Conservation (phyloP, 2,797 vertebrate genomes). For the Erpetoichthys calabaricus region DNA sequence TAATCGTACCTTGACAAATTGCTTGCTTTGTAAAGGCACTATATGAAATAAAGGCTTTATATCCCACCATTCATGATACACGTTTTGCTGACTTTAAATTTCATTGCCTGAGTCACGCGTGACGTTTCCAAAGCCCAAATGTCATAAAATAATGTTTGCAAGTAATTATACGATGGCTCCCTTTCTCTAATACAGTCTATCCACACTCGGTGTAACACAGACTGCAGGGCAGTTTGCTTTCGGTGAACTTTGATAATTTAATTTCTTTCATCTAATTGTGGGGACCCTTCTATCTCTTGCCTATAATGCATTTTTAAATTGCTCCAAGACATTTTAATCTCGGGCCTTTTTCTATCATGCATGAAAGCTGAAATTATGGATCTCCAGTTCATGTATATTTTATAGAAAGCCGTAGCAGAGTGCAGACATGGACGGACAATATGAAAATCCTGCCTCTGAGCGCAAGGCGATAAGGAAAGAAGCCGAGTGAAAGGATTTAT, state of each 20-base stretch:
- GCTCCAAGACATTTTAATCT: conserved; percentile 31
- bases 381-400: conserved; percentile 19
- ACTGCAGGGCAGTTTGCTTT: conserved; percentile 5
- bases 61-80: no score
- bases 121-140: no score
- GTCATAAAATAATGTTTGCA: no score
- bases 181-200: no score
- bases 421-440: conserved; percentile 16
- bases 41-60: no score
- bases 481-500: conserved; percentile 3
- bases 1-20: no score
- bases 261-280: conserved; percentile 30
- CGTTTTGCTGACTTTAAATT: no score
- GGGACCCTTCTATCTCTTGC: conserved; percentile 20
- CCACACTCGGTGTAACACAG: background rate
- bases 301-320: conserved; percentile 26
- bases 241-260: conserved; percentile 28
- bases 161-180: no score
- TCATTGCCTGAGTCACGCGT: no score
- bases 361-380: conserved; percentile 28
- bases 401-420: conserved; percentile 14
- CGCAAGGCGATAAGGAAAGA: conserved; percentile 1
- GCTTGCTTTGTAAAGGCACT: no score
- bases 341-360: conserved; percentile 18
- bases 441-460: conserved; percentile 10